Percentiles rank a stretch among this genome's conserved stretches.
Conservation (phyloP, 2,888 invertebrate genomes). For the Hirtodrosophila cameraria region DNA sequence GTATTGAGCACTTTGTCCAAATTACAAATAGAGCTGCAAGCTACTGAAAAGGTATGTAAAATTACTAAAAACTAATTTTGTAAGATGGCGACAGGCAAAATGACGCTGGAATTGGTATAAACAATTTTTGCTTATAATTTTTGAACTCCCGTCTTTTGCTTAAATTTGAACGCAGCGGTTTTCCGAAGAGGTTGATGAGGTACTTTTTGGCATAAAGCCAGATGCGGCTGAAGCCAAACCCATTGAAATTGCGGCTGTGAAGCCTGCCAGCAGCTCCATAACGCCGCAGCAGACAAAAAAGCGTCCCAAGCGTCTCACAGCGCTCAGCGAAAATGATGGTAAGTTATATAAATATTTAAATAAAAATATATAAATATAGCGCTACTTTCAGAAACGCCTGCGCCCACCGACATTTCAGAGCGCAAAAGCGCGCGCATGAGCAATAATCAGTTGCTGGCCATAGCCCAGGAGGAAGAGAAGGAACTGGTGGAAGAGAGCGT, state of each 20-base stretch:
- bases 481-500: constrained; percentile 23
- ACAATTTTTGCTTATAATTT: too few relatives aligned
- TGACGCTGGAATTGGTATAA: too few relatives aligned
- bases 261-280: constrained; percentile 20
- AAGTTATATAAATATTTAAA: constrained; percentile 18
- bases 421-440: constrained; percentile 52
- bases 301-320: constrained; percentile 74
- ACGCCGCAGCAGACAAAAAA: constrained; percentile 82
- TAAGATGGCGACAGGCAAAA: too few relatives aligned
- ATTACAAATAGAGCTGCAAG: constrained; percentile 41
- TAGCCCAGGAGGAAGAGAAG: constrained; percentile 41
- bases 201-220: constrained; percentile 44
- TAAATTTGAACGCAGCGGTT: constrained; percentile 40
- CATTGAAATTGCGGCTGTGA: constrained; percentile 8
- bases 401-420: constrained; percentile 12
- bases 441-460: constrained; percentile 62
- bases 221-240: constrained; percentile 17
- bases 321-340: constrained; percentile 70
- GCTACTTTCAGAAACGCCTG: constrained; percentile 1
- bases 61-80: neutral
- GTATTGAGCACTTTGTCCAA: constrained; percentile 48
- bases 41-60: constrained; percentile 54
- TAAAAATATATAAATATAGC: too few relatives aligned
- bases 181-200: constrained; percentile 52
- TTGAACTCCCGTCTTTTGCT: neutral